Base-by-base conservation (phyloP, 1,140 invertebrate genomes). In the Microvelia longipes region DNA sequence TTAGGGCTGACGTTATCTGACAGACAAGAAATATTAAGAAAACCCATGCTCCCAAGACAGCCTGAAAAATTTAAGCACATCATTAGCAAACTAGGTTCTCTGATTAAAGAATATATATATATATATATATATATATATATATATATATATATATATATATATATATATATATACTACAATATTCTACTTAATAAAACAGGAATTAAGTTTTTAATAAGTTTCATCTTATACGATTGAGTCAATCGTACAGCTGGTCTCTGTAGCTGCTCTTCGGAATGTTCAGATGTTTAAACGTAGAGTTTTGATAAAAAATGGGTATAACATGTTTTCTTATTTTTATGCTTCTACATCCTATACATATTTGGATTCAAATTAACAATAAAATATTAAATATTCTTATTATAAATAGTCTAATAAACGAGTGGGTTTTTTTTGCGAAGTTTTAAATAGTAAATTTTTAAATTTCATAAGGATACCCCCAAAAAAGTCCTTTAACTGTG, bases 1-100 rank as follows among this genome's bases (percentile, higher is more conserved):
- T 28, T 13, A 71, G 25, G 1, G 64, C 13, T 11, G 70, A 15
- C 1, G 27, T 0, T 19, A 68, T 68, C 65, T 65, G 66, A 60
- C 50, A 68, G 0, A 65, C 29, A 61, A 71, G 50, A 27, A 71
- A 71, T 26, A 71, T 71, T 1, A 66, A 0, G 28, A 71, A 71
- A 0, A 71, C 70, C 15, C 62, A 61, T 1, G 67, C 60, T 13
- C 70, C 70, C 70, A 71, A 65, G 1, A 68, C 1, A 0, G 61
- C 25, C 70, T 71, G 67, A 1, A 70, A 67, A 27, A 29, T 28
- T 29, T n/a, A n/a, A n/a, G n/a, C n/a, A n/a, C n/a, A n/a, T n/a
- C n/a, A n/a, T n/a, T n/a, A n/a, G n/a, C 27, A 62, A 68, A 50
- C 35, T 19, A 50, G 35, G 19, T 5, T 50, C 19, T 50, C 19